Conservation (phyloP, 2,113 vertebrate genomes). For the Dromas ardeola region DNA sequence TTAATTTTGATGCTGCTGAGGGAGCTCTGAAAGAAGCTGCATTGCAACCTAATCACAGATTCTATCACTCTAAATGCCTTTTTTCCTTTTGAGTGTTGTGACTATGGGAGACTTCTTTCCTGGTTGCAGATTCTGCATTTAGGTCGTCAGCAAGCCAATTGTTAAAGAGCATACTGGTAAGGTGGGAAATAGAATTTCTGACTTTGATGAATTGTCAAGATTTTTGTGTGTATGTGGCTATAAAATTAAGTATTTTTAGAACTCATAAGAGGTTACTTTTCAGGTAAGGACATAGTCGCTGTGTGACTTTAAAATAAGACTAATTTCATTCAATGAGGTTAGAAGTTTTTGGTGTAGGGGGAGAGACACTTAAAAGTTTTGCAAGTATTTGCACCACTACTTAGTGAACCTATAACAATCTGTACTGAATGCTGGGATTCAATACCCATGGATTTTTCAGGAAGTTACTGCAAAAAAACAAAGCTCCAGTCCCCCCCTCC, state of each 20-base stretch:
- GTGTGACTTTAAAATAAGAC: not conserved
- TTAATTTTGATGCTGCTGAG: not conserved
- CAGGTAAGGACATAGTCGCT: not conserved
- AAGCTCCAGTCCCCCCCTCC: not conserved
- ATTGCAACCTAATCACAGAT: not conserved
- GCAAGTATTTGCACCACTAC: not conserved
- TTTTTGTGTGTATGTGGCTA: not conserved
- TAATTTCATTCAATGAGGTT: not conserved
- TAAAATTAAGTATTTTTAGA: not conserved
- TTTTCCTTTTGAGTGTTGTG: not conserved
- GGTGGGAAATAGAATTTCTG: not conserved
- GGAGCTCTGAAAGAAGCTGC: not conserved
- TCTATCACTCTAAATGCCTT: not conserved
- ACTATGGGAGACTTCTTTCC: not conserved
- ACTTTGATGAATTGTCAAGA: not conserved
- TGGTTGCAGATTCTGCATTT: not conserved
- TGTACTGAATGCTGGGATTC: not conserved
- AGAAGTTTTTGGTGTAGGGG: not conserved
- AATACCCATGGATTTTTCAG: not conserved
- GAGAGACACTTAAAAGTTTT: not conserved
- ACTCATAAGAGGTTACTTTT: not conserved
- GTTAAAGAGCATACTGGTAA: not conserved
- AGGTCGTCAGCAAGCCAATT: not conserved
- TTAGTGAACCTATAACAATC: not conserved
- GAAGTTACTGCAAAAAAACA: not conserved